Conservation (phyloP, 2,113 vertebrate species). For the Poeciliopsis retropinna region DNA sequence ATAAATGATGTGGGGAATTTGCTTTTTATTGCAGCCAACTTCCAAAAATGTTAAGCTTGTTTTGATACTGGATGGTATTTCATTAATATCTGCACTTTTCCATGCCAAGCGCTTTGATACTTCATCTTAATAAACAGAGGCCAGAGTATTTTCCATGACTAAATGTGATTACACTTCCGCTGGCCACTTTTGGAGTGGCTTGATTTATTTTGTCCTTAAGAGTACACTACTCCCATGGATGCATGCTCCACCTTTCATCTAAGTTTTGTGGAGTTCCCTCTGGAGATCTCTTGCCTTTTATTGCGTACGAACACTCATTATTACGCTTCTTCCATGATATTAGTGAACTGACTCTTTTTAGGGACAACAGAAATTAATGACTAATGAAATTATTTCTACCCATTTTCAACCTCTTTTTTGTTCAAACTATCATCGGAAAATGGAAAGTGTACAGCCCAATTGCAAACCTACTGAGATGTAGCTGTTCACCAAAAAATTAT, state of each 20-base stretch:
- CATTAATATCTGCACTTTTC: conserved; percentile 67
- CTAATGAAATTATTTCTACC: background rate
- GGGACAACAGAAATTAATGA: background rate
- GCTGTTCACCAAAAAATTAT: background rate
- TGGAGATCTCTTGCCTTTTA: background rate
- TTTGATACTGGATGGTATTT: conserved; percentile 74
- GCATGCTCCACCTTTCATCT: background rate
- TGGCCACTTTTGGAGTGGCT: conserved; percentile 34
- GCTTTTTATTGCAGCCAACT: conserved; percentile 58
- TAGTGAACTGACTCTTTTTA: too few relatives aligned
- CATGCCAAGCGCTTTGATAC: conserved; percentile 63
- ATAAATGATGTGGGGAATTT: conserved; percentile 77
- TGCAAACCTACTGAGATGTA: background rate
- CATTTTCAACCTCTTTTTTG: background rate
- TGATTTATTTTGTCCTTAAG: conserved; percentile 26
- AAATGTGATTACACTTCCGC: conserved; percentile 41
- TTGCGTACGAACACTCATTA: background rate
- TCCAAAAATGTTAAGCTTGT: conserved; percentile 63
- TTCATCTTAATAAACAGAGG: conserved; percentile 62
- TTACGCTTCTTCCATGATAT: background rate
- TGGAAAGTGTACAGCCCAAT: background rate
- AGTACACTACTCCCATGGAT: background rate
- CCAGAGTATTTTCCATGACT: conserved; percentile 39
- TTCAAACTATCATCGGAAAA: background rate
- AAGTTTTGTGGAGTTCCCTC: background rate